Percentiles rank a stretch among this genome's conserved stretches.
Evolutionary conservation across 1,140 invertebrate genomes (phyloP).

Genomic region (Pseudomyrmex pallidus): DNA sequence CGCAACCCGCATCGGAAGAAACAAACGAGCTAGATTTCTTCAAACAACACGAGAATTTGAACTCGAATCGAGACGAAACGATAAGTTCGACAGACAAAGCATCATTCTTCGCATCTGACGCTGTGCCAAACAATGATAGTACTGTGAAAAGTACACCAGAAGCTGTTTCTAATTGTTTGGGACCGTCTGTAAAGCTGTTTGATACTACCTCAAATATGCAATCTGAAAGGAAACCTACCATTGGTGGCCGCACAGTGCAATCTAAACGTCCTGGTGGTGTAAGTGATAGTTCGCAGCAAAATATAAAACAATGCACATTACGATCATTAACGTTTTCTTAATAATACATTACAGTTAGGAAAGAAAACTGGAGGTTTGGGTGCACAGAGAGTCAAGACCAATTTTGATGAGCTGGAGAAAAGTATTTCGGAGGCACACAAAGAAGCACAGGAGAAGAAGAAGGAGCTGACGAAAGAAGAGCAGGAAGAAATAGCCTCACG

Average conservation of each 20-base stretch:
- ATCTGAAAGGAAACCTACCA: conserved; percentile 89
- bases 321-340: neutral
- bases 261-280: conserved; percentile 88
- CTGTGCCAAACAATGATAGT: conserved; percentile 60
- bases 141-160: conserved; percentile 59
- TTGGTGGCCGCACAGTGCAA: conserved; percentile 89
- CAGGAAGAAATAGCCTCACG: conserved; percentile 90
- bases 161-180: conserved; percentile 63
- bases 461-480: conserved; percentile 85
- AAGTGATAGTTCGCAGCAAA: conserved; percentile 72
- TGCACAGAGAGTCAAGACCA: conserved; percentile 97
- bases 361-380: conserved; percentile 95
- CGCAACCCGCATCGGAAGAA: conserved; percentile 81
- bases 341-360: conserved; percentile 87
- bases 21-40: conserved; percentile 94
- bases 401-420: conserved; percentile 98
- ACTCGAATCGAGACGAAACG: conserved; percentile 69
- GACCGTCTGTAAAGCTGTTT: conserved; percentile 81
- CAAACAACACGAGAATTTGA: conserved; percentile 88
- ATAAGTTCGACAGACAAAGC: conserved; percentile 69
- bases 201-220: conserved; percentile 71
- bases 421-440: conserved; percentile 92
- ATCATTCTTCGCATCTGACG: conserved; percentile 60
- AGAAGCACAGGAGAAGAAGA: conserved; percentile 88
- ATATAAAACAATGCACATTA: neutral